A percentile compares a stretch with the other conserved stretches of the same genome.
These are phyloP conservation scores for Lacerta bilineata DNA, from an alignment of 2,797 vertebrate genomes.

Conservation along the genomic window DNA sequence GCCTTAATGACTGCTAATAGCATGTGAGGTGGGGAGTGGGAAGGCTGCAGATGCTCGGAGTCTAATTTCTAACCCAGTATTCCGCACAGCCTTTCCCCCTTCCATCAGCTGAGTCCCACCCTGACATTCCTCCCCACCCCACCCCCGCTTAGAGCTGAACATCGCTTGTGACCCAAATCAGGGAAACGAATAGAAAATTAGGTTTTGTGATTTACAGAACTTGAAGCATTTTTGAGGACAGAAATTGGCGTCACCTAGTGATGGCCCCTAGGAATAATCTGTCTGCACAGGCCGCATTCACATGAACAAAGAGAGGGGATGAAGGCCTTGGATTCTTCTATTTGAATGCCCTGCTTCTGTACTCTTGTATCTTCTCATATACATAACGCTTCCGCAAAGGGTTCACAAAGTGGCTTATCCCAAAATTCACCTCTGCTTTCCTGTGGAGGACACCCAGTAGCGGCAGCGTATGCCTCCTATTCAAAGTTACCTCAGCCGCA, in stretches of 20 bases:
- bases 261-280: background rate
- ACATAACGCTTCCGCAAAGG: background rate
- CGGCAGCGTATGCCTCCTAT: background rate
- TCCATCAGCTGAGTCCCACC: background rate
- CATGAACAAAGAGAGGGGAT: background rate
- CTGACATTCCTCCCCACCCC: background rate
- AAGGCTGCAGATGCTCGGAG: slow-evolving; percentile 13
- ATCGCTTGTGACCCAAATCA: background rate
- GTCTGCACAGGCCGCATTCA: background rate
- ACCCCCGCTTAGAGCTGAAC: background rate
- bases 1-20: slow-evolving; percentile 47
- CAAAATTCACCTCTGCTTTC: background rate
- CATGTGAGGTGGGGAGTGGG: background rate
- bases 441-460: background rate
- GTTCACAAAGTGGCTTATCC: background rate
- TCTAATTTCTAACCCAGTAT: slow-evolving; percentile 24
- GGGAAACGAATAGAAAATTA: background rate
- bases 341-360: background rate
- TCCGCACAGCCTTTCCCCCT: background rate
- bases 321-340: background rate
- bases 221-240: background rate
- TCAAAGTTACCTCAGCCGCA: background rate
- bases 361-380: background rate
- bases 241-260: background rate
- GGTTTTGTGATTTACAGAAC: background rate